phyloP scores from a whole-genome alignment of 2,113 vertebrate genomes.

The Mormyrus lacerda region DNA sequence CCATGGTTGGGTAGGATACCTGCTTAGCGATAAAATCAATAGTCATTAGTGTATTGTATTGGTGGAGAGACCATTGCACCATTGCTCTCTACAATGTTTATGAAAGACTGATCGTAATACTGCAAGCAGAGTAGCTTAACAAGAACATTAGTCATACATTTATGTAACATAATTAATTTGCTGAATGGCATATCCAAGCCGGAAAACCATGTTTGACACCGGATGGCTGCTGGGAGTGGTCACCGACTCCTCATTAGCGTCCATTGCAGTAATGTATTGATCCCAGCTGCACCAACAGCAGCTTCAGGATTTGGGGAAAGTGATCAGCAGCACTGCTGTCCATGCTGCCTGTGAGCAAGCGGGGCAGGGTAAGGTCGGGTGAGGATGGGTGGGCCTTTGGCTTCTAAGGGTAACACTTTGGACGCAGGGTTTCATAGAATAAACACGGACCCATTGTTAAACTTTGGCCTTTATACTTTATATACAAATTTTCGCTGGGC shows the following conservation, averaged over 20 bases:
- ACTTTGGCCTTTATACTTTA: background rate
- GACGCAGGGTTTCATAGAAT: background rate
- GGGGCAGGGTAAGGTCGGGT: background rate
- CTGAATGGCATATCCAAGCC: background rate
- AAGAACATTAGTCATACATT: background rate
- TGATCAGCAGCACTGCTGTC: background rate
- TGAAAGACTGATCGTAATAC: background rate
- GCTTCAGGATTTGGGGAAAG: background rate
- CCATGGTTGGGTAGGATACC: too few relatives aligned
- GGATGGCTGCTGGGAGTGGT: background rate
- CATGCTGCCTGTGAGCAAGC: background rate
- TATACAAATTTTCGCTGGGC: background rate
- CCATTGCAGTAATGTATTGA: background rate
- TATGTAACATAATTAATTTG: background rate
- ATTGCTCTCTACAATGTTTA: background rate
- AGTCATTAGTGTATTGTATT: background rate
- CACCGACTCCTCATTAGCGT: background rate
- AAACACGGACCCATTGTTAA: background rate
- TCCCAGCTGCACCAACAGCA: background rate
- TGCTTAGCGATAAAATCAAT: background rate
- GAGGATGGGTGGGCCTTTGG: background rate
- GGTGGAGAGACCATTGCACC: background rate
- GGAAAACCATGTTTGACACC: background rate
- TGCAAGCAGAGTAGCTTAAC: background rate
- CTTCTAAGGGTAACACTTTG: too few relatives aligned